These are phyloP conservation scores for Oryzias celebensis DNA, from an alignment of 2,113 vertebrate genomes.

Conservation along the genomic window DNA sequence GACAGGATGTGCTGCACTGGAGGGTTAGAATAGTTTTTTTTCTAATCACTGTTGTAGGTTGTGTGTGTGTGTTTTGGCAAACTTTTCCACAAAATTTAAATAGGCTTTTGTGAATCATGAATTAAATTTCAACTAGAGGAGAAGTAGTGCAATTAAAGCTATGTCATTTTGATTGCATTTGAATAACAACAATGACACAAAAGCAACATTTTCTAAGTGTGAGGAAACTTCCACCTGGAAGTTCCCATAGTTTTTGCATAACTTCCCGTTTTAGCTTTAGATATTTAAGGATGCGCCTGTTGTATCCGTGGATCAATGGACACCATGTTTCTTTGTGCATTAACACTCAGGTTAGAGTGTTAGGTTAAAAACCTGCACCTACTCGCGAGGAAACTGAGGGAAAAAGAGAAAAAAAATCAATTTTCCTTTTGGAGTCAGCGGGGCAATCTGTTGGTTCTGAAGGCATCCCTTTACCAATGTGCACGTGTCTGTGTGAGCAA, in stretches of 20 bases:
- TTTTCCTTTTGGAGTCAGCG: conserved; percentile 81
- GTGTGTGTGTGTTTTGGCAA: conserved; percentile 29
- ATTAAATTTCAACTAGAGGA: conserved; percentile 10
- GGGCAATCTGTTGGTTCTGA: conserved; percentile 76
- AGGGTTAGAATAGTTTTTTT: conserved; percentile 61
- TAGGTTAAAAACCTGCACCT: conserved; percentile 94
- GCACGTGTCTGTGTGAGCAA: conserved; percentile 8
- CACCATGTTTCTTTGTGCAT: conserved; percentile 91
- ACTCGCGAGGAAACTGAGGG: conserved; percentile 48
- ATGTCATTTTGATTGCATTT: neutral
- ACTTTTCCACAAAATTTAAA: conserved; percentile 59
- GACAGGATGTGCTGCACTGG: conserved; percentile 64
- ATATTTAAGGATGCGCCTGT: conserved; percentile 79
- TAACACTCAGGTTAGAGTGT: conserved; percentile 92
- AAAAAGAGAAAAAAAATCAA: conserved; percentile 82
- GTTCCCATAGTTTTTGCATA: conserved; percentile 37
- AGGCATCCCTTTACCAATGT: conserved; percentile 80
- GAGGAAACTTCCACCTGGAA: conserved; percentile 16
- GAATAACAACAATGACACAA: neutral
- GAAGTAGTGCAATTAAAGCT: conserved; percentile 11
- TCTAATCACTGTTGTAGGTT: conserved; percentile 55
- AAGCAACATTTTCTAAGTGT: conserved; percentile 4
- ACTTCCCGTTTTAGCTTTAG: conserved; percentile 33
- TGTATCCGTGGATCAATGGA: conserved; percentile 93
- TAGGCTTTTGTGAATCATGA: conserved; percentile 24